These are phyloP conservation scores for Aethes cnicana DNA, from an alignment of 2,888 invertebrate species.

Conservation along the genomic window DNA sequence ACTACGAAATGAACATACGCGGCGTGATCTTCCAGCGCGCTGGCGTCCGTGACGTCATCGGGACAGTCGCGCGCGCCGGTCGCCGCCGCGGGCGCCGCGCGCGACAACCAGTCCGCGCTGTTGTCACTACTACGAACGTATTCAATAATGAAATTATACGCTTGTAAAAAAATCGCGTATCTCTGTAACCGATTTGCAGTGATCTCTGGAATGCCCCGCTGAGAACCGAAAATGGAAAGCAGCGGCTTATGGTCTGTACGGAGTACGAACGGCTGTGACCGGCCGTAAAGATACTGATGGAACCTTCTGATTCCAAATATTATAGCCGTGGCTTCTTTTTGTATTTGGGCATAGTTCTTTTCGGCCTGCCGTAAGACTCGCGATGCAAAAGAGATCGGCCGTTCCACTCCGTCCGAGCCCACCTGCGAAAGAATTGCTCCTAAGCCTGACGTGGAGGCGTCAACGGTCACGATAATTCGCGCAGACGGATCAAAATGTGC, in stretches of 20 bases:
- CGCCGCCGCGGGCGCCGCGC: neutral
- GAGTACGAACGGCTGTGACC: neutral
- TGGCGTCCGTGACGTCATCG: too few species aligned
- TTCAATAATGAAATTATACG: conserved; percentile 1
- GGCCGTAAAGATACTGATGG: neutral
- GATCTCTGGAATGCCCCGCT: conserved; percentile 12
- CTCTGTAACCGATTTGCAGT: conserved; percentile 18
- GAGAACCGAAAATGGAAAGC: neutral
- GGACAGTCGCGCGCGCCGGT: too few species aligned
- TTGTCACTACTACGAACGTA: neutral
- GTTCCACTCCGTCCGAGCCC: too few species aligned
- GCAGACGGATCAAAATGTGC: too few species aligned
- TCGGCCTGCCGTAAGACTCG: too few species aligned
- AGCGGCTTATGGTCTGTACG: neutral
- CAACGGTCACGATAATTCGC: too few species aligned
- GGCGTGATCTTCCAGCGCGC: too few species aligned
- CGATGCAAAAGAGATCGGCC: too few species aligned
- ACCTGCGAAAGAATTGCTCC: too few species aligned
- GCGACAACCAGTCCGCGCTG: conserved; percentile 1
- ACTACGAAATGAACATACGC: too few species aligned
- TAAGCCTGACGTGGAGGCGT: too few species aligned
- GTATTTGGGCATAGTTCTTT: neutral
- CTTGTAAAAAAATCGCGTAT: conserved; percentile 8
- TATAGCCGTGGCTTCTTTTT: neutral
- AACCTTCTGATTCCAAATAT: neutral